Evolutionary conservation across 2,888 invertebrate genomes (phyloP).

Genomic region (Cryptocephalus primarius): DNA sequence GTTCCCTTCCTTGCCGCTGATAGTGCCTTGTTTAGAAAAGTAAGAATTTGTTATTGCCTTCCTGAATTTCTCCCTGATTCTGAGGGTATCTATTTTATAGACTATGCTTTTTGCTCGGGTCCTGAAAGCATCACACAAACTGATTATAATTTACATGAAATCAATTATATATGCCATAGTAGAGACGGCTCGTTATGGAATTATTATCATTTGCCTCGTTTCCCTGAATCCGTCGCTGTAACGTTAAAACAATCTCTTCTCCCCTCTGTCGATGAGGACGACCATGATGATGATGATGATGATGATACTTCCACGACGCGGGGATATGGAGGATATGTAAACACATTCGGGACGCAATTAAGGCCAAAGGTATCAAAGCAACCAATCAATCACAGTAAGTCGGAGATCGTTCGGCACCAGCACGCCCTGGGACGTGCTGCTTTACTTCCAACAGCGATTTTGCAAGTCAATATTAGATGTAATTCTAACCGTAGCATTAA

Average conservation of each 20-base stretch:
- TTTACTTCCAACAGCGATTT: slow-evolving; percentile 31
- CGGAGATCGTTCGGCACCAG: slow-evolving; percentile 32
- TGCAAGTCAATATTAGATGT: slow-evolving; percentile 37
- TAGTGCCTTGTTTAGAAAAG: too few relatives aligned
- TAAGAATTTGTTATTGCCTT: too few relatives aligned
- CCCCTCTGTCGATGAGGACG: background rate
- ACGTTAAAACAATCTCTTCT: background rate
- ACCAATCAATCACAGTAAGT: slow-evolving; percentile 38
- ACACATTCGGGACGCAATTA: slow-evolving; percentile 37
- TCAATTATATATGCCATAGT: too few relatives aligned
- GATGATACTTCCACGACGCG: background rate
- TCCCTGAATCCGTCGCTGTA: too few relatives aligned
- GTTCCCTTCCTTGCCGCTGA: too few relatives aligned
- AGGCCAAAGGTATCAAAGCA: slow-evolving; percentile 34
- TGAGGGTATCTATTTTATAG: too few relatives aligned
- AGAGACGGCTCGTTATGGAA: too few relatives aligned
- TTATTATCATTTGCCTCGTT: too few relatives aligned
- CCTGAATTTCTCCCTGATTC: too few relatives aligned
- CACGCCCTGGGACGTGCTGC: slow-evolving; percentile 35
- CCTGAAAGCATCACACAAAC: too few relatives aligned
- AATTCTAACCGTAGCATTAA: slow-evolving; percentile 25
- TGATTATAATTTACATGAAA: too few relatives aligned
- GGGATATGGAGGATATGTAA: slow-evolving; percentile 34
- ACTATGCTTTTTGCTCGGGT: too few relatives aligned
- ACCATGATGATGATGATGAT: background rate